These are phyloP conservation scores for Microvelia longipes DNA, from an alignment of 1,140 invertebrate species.

Conservation along the genomic window DNA sequence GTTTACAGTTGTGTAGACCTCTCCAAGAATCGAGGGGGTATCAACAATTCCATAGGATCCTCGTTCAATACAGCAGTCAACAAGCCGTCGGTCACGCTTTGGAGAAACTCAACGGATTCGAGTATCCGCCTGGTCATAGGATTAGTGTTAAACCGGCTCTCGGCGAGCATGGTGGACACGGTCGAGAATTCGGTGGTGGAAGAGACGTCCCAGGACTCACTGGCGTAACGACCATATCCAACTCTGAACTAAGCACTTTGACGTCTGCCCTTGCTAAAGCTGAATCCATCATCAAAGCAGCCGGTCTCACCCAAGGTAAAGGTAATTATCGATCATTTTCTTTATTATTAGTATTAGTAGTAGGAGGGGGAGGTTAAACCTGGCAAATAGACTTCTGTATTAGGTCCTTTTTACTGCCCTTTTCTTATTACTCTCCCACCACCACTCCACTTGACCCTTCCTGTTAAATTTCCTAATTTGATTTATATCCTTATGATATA, in stretches of 20 bases:
- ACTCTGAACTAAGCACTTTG: conserved; percentile 35
- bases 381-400: no score
- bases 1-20: conserved; percentile 30
- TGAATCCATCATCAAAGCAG: conserved; percentile 48
- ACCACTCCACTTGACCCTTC: no score
- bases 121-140: conserved; percentile 68
- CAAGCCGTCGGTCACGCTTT: conserved; percentile 61
- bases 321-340: background rate
- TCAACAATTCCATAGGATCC: background rate
- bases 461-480: no score
- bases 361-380: no score
- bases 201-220: background rate
- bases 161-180: background rate
- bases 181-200: background rate
- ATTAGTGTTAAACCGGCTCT: conserved; percentile 48
- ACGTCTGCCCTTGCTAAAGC: conserved; percentile 54
- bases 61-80: conserved; percentile 50
- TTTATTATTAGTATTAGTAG: no score
- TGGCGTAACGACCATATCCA: conserved; percentile 15
- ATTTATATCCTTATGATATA: no score
- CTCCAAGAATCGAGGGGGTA: background rate
- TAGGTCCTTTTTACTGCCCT: no score
- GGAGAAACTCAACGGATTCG: conserved; percentile 72
- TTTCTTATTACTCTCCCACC: no score
- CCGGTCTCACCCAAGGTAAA: conserved; percentile 39